phyloP scores from a whole-genome alignment of 2,113 vertebrate genomes.

The Thunnus thynnus region DNA sequence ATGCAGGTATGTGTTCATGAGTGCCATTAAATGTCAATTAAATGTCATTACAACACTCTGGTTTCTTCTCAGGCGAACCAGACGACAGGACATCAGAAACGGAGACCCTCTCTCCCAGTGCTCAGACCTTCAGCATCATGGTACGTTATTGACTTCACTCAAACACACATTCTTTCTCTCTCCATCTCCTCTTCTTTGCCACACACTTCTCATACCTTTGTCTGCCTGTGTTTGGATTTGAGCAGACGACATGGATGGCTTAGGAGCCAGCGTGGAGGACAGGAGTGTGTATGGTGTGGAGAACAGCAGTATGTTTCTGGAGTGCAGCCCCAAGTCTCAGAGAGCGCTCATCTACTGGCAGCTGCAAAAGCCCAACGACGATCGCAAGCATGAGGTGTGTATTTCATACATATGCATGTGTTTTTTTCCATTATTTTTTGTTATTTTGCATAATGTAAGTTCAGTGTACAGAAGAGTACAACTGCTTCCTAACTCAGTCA shows the following conservation, averaged over 20 bases:
- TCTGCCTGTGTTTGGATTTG: constrained; percentile 19
- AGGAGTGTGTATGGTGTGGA: constrained; percentile 96
- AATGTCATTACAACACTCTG: neutral
- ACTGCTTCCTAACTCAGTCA: too few species aligned
- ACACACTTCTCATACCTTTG: neutral
- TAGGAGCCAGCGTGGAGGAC: constrained; percentile 89
- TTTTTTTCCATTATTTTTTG: neutral
- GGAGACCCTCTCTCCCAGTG: constrained; percentile 98
- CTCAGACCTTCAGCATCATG: constrained; percentile 94
- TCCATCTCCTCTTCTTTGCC: neutral
- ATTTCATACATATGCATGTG: neutral
- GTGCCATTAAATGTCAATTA: neutral
- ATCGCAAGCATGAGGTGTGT: constrained; percentile 92
- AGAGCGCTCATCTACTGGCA: constrained; percentile 94
- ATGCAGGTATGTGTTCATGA: neutral
- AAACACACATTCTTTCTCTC: neutral
- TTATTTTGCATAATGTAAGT: too few species aligned
- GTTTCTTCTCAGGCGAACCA: constrained; percentile 88
- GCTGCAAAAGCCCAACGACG: constrained; percentile 93
- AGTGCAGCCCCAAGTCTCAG: constrained; percentile 98
- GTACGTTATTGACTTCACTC: constrained; percentile 78
- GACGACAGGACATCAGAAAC: constrained; percentile 97
- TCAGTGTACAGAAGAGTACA: too few species aligned
- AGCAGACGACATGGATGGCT: constrained; percentile 87
- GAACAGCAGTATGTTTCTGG: constrained; percentile 97